Evolutionary conservation across 2,888 invertebrate species (phyloP).

Genomic region (Agrochola macilenta): DNA sequence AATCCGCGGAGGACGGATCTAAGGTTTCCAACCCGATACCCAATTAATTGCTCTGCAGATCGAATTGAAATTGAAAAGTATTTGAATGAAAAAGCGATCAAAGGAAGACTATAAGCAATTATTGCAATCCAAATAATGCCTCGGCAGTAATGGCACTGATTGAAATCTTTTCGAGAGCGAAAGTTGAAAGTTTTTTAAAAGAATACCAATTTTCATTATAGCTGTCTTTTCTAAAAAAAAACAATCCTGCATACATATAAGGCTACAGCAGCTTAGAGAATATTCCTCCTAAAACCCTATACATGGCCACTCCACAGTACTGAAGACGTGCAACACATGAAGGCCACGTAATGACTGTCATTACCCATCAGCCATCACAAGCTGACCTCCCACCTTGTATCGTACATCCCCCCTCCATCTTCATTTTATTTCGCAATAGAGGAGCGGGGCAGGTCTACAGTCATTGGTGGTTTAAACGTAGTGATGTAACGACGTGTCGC

Average conservation of each 20-base stretch:
- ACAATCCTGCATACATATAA: background rate
- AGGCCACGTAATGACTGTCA: slow-evolving; percentile 82
- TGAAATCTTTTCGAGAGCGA: background rate
- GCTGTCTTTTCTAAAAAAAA: background rate
- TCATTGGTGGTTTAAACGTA: slow-evolving; percentile 49
- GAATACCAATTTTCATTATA: background rate
- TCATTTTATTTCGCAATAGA: slow-evolving; percentile 11
- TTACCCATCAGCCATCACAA: slow-evolving; percentile 71
- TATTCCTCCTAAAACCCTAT: slow-evolving; percentile 11
- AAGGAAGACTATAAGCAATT: slow-evolving; percentile 10
- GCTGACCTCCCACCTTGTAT: slow-evolving; percentile 54
- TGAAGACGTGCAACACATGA: slow-evolving; percentile 70
- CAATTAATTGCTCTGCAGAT: slow-evolving; percentile 29
- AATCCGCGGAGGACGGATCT: slow-evolving; percentile 3
- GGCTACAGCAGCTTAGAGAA: background rate
- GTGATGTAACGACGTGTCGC: slow-evolving; percentile 48
- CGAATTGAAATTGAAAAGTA: slow-evolving; percentile 25
- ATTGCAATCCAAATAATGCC: background rate
- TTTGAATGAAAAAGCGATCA: slow-evolving; percentile 13
- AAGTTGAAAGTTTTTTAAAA: background rate
- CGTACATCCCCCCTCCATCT: slow-evolving; percentile 15
- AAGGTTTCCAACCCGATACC: background rate
- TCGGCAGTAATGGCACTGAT: background rate
- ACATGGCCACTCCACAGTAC: slow-evolving; percentile 55
- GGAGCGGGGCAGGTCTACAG: slow-evolving; percentile 25